Evolutionary conservation across 2,113 vertebrate species (phyloP).

Genomic region (Arizona elegans): DNA sequence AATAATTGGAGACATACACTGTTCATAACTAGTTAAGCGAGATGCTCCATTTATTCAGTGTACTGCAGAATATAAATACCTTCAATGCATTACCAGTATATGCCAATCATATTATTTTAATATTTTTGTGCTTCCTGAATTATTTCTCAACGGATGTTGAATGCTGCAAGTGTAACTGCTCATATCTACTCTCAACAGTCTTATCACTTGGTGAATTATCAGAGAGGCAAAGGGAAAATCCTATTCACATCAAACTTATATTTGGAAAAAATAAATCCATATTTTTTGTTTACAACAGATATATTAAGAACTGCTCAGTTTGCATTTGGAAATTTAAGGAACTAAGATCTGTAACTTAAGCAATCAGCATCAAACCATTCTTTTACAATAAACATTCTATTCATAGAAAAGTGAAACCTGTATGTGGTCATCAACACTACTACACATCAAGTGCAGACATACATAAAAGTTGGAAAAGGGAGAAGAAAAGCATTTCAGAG

Average conservation of each 20-base stretch:
- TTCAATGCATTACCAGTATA: constrained; percentile 62
- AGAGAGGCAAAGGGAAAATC: constrained; percentile 59
- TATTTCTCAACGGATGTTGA: background rate
- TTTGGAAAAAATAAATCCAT: constrained; percentile 60
- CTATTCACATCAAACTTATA: constrained; percentile 63
- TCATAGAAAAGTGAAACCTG: constrained; percentile 52
- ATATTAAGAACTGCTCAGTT: constrained; percentile 54
- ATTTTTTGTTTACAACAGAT: constrained; percentile 56
- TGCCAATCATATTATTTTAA: constrained; percentile 20
- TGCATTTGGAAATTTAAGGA: constrained; percentile 59
- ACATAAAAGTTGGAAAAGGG: background rate
- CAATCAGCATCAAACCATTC: constrained; percentile 40
- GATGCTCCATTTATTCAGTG: constrained; percentile 38
- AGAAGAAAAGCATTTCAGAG: constrained; percentile 63
- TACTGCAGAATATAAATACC: constrained; percentile 61
- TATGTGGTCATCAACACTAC: constrained; percentile 55
- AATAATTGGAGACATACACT: constrained; percentile 56
- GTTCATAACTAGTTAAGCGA: constrained; percentile 68
- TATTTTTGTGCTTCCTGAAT: background rate
- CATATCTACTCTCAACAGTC: constrained; percentile 26
- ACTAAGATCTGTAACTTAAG: constrained; percentile 46
- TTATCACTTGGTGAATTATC: constrained; percentile 53
- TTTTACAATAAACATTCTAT: constrained; percentile 54
- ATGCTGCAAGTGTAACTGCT: background rate
- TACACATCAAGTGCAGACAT: constrained; percentile 26